Conservation (phyloP, 2,888 invertebrate species). For the Prenolepis imparis region DNA sequence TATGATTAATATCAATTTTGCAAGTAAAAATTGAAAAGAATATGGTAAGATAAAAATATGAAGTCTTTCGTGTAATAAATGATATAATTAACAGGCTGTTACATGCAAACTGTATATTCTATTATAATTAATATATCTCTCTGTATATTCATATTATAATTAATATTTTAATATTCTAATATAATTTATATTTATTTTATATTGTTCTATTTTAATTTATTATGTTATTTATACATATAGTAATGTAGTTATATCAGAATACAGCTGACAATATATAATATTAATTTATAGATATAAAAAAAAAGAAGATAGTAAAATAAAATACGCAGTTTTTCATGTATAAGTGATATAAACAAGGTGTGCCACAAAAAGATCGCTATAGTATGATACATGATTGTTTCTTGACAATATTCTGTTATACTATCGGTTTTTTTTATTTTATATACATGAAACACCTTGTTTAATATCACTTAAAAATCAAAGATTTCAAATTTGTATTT, state of each 20-base stretch:
- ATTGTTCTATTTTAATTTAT: not conserved
- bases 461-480: not conserved
- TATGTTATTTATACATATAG: not conserved
- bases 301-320: not conserved
- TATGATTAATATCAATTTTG: not conserved
- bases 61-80: not conserved
- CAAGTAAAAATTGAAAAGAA: not conserved
- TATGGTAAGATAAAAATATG: not conserved
- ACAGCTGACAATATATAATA: not conserved
- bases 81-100: not conserved
- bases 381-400: not conserved
- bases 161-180: not conserved
- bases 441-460: not conserved
- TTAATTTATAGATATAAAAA: not conserved
- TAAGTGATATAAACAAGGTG: conserved; percentile 1
- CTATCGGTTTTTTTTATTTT: not conserved
- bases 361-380: not conserved
- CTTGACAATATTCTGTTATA: too few species aligned
- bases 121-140: not conserved
- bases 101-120: not conserved
- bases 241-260: not conserved
- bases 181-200: not conserved
- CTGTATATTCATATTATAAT: not conserved
- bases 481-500: not conserved
- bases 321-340: not conserved